These are phyloP conservation scores for Lamprologus ornatipinnis DNA, from an alignment of 2,113 vertebrate species.

Conservation along the genomic window DNA sequence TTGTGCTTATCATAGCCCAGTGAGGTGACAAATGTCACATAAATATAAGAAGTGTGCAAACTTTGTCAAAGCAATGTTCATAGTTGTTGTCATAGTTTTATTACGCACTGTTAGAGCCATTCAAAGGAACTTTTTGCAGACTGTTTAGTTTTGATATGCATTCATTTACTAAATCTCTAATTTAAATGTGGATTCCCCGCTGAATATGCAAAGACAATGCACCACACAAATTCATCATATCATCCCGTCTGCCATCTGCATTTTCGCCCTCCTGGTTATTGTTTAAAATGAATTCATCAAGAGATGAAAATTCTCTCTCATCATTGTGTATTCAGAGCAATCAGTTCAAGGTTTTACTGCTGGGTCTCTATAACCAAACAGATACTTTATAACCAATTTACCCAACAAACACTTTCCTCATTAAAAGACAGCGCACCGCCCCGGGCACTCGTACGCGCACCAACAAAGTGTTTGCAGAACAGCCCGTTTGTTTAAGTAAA, in stretches of 20 bases:
- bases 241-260: rapidly evolving
- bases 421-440: not conserved
- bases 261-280: not conserved
- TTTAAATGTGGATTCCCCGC: not conserved
- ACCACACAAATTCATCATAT: not conserved
- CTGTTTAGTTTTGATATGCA: not conserved
- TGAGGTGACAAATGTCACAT: not conserved
- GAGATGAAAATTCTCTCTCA: not conserved
- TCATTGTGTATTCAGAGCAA: not conserved
- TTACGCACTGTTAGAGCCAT: not conserved
- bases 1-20: not conserved
- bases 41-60: not conserved
- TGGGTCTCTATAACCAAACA: not conserved
- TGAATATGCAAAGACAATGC: not conserved
- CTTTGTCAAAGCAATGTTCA: not conserved
- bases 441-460: not conserved
- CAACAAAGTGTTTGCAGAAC: not conserved
- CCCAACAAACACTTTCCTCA: not conserved
- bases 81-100: not conserved
- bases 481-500: not conserved
- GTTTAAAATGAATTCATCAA: not conserved
- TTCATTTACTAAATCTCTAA: not conserved
- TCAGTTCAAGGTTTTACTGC: not conserved
- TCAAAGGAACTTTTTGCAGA: not conserved
- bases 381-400: not conserved